Evolutionary conservation across 1,140 invertebrate genomes (phyloP).

Genomic region (Musca vetustissima): DNA sequence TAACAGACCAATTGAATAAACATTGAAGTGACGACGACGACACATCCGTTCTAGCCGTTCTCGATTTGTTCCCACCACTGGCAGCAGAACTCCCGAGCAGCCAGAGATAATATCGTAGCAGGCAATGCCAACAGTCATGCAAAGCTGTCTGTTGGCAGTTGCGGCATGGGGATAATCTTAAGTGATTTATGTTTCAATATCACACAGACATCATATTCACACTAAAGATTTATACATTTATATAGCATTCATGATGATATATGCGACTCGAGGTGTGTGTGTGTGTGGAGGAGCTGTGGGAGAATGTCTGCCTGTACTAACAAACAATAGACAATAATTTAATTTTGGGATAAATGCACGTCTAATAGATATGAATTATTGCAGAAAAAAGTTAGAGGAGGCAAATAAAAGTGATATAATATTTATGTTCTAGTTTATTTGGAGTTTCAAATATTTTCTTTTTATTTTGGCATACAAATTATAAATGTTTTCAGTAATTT

Average conservation of each 20-base stretch:
- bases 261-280: neutral
- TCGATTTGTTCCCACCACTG: neutral
- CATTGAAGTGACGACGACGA: neutral
- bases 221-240: neutral
- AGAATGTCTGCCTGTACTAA: neutral
- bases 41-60: too few relatives aligned
- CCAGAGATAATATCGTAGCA: neutral
- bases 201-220: constrained; percentile 16
- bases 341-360: too few relatives aligned
- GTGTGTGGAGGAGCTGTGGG: neutral
- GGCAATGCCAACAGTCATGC: neutral
- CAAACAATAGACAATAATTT: too few relatives aligned
- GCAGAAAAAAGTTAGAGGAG: neutral
- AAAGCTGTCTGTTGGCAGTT: neutral
- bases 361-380: neutral
- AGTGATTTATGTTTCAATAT: constrained; percentile 21
- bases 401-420: too few relatives aligned
- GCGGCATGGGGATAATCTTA: constrained; percentile 9
- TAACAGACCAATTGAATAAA: constrained; percentile 19
- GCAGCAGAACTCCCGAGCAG: neutral
- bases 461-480: too few relatives aligned
- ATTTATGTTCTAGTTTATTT: too few relatives aligned
- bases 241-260: neutral
- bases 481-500: too few relatives aligned
- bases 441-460: too few relatives aligned